Conservation (phyloP, 1,140 invertebrate species). For the Hesperophylax magnus region DNA sequence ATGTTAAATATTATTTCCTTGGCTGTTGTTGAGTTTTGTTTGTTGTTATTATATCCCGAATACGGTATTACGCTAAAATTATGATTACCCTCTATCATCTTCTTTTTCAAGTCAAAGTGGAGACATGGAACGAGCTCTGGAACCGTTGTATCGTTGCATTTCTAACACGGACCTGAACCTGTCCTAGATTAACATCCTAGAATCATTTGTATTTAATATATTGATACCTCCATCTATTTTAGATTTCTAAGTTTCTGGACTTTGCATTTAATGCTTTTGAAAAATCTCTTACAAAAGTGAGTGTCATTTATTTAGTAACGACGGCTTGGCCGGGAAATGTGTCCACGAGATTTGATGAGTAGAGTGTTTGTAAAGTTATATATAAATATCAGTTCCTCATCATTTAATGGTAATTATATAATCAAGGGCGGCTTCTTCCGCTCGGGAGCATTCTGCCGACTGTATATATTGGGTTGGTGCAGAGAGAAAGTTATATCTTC, state of each 20-base stretch:
- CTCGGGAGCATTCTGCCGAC: not conserved
- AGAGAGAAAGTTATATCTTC: conserved; percentile 16
- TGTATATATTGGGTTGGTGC: conserved; percentile 21
- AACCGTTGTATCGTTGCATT: not conserved
- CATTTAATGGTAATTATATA: conserved; percentile 1
- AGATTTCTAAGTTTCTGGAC: too few relatives aligned
- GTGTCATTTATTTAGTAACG: too few relatives aligned
- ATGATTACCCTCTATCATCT: not conserved
- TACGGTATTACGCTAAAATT: conserved; percentile 26
- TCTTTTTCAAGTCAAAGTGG: not conserved
- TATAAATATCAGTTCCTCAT: conserved; percentile 28
- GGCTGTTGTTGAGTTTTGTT: conserved; percentile 49
- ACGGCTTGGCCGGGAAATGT: too few relatives aligned
- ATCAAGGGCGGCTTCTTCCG: not conserved
- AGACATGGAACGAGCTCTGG: not conserved
- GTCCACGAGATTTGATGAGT: too few relatives aligned
- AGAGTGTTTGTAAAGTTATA: not conserved
- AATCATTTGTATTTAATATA: too few relatives aligned
- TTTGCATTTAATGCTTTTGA: too few relatives aligned
- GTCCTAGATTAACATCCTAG: too few relatives aligned
- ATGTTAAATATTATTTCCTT: conserved; percentile 39
- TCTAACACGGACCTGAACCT: not conserved
- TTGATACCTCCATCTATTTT: too few relatives aligned
- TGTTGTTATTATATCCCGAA: conserved; percentile 46
- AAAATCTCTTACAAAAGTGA: too few relatives aligned